These are phyloP conservation scores for Apostichopus japonicus DNA, from an alignment of 35 echinoderm and acorn worm species.

Conservation along the genomic window DNA sequence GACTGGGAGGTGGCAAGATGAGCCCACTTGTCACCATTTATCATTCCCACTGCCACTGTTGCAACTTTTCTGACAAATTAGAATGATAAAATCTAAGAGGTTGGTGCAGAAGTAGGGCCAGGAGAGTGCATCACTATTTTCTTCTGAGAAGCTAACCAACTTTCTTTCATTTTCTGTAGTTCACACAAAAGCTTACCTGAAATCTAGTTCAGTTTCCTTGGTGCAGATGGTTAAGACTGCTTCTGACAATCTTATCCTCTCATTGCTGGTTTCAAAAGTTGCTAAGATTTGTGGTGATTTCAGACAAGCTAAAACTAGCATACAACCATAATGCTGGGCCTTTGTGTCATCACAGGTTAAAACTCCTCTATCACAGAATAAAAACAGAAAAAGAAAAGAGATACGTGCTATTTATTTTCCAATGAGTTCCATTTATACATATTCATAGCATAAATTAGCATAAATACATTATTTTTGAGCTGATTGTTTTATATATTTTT, in stretches of 20 bases:
- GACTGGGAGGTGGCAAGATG: too few species aligned
- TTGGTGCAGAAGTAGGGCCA: too few species aligned
- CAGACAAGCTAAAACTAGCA: slow-evolving; percentile 59
- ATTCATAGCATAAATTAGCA: too few species aligned
- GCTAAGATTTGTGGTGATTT: slow-evolving; percentile 21
- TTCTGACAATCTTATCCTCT: slow-evolving; percentile 36
- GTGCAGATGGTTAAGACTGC: slow-evolving; percentile 48
- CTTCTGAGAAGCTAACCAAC: too few species aligned
- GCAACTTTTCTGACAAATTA: too few species aligned
- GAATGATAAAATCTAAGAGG: too few species aligned
- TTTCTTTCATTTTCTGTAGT: background rate
- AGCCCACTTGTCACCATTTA: too few species aligned
- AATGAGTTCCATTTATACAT: too few species aligned
- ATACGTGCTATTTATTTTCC: background rate
- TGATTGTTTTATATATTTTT: too few species aligned
- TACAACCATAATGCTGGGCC: slow-evolving; percentile 59
- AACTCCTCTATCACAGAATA: background rate
- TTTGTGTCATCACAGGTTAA: slow-evolving; percentile 52
- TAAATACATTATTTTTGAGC: too few species aligned
- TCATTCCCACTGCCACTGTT: too few species aligned
- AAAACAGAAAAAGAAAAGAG: background rate
- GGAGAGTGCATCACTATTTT: too few species aligned
- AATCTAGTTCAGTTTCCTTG: slow-evolving; percentile 59
- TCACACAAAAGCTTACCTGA: slow-evolving; percentile 39
- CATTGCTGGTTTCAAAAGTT: slow-evolving; percentile 29